Conservation (phyloP, 2,113 vertebrate genomes). For the Glaucomys volans region DNA sequence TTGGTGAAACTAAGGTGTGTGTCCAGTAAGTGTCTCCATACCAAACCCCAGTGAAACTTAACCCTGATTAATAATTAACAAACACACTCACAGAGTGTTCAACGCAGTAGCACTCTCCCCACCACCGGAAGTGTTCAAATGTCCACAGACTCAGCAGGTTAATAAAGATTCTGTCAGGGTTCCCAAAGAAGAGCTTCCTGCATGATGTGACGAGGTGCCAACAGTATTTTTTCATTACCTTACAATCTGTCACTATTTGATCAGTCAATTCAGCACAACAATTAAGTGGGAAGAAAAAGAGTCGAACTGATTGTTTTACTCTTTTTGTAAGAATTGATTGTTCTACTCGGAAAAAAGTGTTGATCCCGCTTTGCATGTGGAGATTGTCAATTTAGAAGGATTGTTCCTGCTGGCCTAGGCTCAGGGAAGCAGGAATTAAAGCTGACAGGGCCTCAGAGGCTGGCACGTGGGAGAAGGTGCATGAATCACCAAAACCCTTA, state of each 20-base stretch:
- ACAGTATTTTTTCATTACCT: constrained; percentile 63
- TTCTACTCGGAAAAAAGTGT: constrained; percentile 66
- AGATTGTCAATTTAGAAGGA: constrained; percentile 78
- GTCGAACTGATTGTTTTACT: constrained; percentile 71
- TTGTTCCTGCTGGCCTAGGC: constrained; percentile 60
- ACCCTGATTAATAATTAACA: background rate
- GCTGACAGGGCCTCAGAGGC: constrained; percentile 52
- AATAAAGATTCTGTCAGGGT: background rate
- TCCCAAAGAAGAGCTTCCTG: background rate
- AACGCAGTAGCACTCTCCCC: background rate
- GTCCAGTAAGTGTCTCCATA: background rate
- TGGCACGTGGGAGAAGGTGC: constrained; percentile 23
- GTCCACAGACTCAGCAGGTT: background rate
- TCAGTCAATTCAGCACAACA: constrained; percentile 68
- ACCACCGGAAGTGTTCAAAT: background rate
- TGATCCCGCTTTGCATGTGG: constrained; percentile 77
- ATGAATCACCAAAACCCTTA: constrained; percentile 49
- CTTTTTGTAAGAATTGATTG: constrained; percentile 75
- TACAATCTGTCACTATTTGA: constrained; percentile 39
- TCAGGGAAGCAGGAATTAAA: constrained; percentile 69
- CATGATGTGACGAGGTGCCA: background rate
- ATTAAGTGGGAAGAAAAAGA: constrained; percentile 68
- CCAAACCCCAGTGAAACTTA: background rate
- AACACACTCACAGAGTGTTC: background rate
- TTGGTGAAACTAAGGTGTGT: background rate